Conservation (phyloP, 2,797 vertebrate species). For the Lateolabrax maculatus region DNA sequence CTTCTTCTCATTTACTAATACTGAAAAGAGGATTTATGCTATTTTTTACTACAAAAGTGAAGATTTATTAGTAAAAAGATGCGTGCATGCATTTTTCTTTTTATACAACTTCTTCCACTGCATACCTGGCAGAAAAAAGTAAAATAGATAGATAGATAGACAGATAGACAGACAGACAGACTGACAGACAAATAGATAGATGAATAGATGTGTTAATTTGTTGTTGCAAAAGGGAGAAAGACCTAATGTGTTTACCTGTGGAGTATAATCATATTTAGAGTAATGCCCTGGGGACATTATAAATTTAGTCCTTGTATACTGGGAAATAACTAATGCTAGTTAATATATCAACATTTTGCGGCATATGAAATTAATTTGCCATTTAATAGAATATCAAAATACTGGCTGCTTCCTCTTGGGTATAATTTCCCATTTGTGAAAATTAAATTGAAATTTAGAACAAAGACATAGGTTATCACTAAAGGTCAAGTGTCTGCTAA, state of each 20-base stretch:
- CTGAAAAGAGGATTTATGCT: background rate
- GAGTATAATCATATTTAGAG: slow-evolving; percentile 52
- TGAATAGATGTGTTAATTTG: slow-evolving; percentile 19
- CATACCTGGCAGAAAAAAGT: background rate
- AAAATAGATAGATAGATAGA: background rate
- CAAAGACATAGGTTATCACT: slow-evolving; percentile 44
- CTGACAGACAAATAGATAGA: background rate
- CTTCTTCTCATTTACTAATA: slow-evolving; percentile 5
- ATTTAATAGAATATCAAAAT: slow-evolving; percentile 65
- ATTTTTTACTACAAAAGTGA: background rate
- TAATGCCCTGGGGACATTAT: slow-evolving; percentile 50
- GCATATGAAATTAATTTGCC: slow-evolving; percentile 59
- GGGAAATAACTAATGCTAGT: slow-evolving; percentile 34
- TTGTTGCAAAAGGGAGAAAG: slow-evolving; percentile 29
- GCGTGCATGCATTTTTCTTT: background rate
- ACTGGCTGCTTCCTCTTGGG: slow-evolving; percentile 47
- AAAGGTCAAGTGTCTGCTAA: slow-evolving; percentile 55
- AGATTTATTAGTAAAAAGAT: background rate
- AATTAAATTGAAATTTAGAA: slow-evolving; percentile 56
- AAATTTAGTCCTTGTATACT: slow-evolving; percentile 46
- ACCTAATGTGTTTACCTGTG: slow-evolving; percentile 55
- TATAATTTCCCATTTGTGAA: slow-evolving; percentile 59
- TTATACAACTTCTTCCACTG: background rate
- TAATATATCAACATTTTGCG: slow-evolving; percentile 54
- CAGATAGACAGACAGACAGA: background rate